These are phyloP conservation scores for Hydra vulgaris DNA, from an alignment of 30 jellyfish, hydroid and myxozoan species.

Conservation along the genomic window DNA sequence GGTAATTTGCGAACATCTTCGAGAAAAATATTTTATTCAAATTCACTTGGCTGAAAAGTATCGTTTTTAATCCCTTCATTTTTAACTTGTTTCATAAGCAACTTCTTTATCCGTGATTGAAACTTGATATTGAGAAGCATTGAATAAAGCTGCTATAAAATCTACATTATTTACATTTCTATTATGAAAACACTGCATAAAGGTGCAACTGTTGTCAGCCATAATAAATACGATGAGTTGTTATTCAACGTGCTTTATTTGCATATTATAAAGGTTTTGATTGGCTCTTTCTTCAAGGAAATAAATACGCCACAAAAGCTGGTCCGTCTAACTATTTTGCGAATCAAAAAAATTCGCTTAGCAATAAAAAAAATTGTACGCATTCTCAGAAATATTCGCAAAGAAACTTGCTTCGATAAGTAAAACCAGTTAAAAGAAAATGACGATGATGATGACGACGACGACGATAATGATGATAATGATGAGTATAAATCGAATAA, in stretches of 20 bases:
- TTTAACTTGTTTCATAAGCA: neutral
- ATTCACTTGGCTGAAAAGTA: neutral
- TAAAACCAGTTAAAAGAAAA: no score
- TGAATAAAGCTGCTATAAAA: neutral
- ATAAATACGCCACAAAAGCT: neutral
- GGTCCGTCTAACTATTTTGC: neutral
- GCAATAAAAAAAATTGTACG: neutral
- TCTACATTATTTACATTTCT: neutral
- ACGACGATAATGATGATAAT: no score
- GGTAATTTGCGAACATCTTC: neutral
- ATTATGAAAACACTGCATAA: neutral
- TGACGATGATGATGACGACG: no score
- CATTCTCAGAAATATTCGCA: neutral
- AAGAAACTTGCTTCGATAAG: no score
- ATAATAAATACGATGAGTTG: neutral
- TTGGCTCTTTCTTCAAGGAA: neutral
- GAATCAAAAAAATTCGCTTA: neutral
- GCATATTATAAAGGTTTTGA: neutral
- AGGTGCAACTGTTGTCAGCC: neutral
- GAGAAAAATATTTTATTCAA: neutral
- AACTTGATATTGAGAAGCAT: neutral
- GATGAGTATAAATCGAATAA: no score
- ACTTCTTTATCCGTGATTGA: neutral
- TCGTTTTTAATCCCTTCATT: neutral
- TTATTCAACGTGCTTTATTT: neutral